Percentiles rank a stretch among this genome's conserved stretches.
phyloP scores from a whole-genome alignment of 1,140 invertebrate species.

The Dermatophagoides farinae region DNA sequence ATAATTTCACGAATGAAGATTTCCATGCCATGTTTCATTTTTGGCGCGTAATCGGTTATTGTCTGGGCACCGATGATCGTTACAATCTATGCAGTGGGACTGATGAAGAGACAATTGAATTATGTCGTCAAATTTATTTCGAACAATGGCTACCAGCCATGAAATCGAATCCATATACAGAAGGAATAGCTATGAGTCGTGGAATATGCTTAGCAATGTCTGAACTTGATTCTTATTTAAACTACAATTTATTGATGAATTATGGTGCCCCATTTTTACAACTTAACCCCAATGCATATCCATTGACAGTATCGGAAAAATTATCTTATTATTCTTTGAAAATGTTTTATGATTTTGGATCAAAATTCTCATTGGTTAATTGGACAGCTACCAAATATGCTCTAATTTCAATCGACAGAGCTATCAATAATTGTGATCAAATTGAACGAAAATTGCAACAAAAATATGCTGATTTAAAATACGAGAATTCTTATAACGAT shows the following conservation, averaged over 20 bases:
- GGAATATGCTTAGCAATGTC: slow-evolving; percentile 6
- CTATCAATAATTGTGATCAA: neutral
- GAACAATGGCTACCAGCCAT: slow-evolving; percentile 4
- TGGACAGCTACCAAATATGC: neutral
- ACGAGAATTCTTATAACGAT: neutral
- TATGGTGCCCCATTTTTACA: neutral
- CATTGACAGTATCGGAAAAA: neutral
- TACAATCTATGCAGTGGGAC: slow-evolving; percentile 35
- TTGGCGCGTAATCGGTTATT: slow-evolving; percentile 55
- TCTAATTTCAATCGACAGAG: neutral
- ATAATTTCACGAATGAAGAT: slow-evolving; percentile 31
- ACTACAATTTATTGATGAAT: slow-evolving; percentile 1
- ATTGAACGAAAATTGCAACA: neutral
- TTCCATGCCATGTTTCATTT: slow-evolving; percentile 55
- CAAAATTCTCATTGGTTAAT: neutral
- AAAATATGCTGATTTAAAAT: neutral
- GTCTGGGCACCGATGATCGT: slow-evolving; percentile 59
- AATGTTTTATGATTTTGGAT: neutral
- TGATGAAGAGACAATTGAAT: slow-evolving; percentile 22
- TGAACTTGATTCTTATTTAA: neutral
- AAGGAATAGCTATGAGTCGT: neutral
- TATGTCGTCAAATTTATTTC: slow-evolving; percentile 6
- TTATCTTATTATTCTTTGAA: neutral
- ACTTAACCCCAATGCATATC: neutral
- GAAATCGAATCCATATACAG: no score